A percentile compares a stretch with the other conserved stretches of the same genome.
phyloP scores from a whole-genome alignment of 2,797 vertebrate species.

The Caiman crocodilus region DNA sequence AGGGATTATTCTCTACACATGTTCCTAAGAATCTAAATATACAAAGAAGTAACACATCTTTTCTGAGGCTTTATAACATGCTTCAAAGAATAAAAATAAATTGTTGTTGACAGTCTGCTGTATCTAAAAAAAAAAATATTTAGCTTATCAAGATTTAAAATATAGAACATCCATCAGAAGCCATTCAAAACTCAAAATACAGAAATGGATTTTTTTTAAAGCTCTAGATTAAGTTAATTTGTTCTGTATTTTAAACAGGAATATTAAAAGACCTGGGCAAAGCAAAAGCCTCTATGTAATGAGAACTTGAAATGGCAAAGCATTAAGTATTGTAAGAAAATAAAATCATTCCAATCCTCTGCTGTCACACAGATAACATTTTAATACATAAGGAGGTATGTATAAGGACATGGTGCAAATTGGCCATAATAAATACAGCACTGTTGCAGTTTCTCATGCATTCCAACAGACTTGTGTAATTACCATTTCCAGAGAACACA shows the following conservation, averaged over 20 bases:
- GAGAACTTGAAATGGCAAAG: slow-evolving; percentile 22
- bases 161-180: neutral
- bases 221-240: neutral
- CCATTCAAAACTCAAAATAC: neutral
- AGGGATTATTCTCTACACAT: neutral
- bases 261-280: slow-evolving; percentile 1
- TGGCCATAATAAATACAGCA: slow-evolving; percentile 53
- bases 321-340: slow-evolving; percentile 7
- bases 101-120: neutral
- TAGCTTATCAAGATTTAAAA: neutral
- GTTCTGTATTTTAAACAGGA: slow-evolving; percentile 28
- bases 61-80: neutral
- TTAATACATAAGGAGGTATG: slow-evolving; percentile 13
- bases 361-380: slow-evolving; percentile 16
- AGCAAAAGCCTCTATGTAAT: neutral
- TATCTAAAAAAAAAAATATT: neutral
- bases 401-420: slow-evolving; percentile 49
- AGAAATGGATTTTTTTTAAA: neutral
- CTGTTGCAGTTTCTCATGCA: slow-evolving; percentile 58
- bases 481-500: slow-evolving; percentile 66
- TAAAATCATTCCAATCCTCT: neutral
- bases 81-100: slow-evolving; percentile 4
- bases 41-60: neutral
- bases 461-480: slow-evolving; percentile 55
- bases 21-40: neutral